Percentiles rank a stretch among this genome's conserved stretches.
Conservation (phyloP, 2,888 invertebrate species). For the Mythimna vitellina region DNA sequence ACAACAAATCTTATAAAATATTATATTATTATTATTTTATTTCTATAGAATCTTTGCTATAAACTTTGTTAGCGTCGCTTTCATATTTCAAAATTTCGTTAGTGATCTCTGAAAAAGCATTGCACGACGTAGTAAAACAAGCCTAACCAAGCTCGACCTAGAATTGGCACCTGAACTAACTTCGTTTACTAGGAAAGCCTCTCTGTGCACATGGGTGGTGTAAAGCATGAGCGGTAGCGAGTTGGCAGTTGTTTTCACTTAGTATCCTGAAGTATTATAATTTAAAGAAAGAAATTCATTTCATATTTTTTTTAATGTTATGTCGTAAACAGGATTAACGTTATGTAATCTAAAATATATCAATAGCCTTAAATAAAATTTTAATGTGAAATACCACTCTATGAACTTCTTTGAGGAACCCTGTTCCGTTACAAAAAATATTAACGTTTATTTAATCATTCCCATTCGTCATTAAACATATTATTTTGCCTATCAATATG, state of each 20-base stretch:
- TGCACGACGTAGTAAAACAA: constrained; percentile 73
- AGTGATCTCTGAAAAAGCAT: constrained; percentile 63
- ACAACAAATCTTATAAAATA: neutral
- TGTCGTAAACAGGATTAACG: fast-evolving
- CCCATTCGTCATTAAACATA: neutral
- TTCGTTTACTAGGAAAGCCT: constrained; percentile 81
- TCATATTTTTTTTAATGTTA: neutral
- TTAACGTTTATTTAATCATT: neutral
- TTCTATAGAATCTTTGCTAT: neutral
- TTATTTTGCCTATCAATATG: neutral
- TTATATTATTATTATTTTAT: too few relatives aligned
- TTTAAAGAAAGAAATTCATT: too few relatives aligned
- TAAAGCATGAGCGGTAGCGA: constrained; percentile 59
- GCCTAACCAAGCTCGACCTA: constrained; percentile 75
- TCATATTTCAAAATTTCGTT: constrained; percentile 52
- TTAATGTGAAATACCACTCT: neutral
- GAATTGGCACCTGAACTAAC: constrained; percentile 85
- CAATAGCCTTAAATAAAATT: neutral
- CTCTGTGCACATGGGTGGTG: constrained; percentile 66
- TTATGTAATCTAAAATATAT: neutral
- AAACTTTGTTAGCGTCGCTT: constrained; percentile 23
- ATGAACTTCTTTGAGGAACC: neutral
- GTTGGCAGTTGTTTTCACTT: neutral
- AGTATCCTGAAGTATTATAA: neutral
- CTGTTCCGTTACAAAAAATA: too few relatives aligned